A percentile compares a stretch with the other conserved stretches of the same genome.
phyloP scores from a whole-genome alignment of 1,140 invertebrate genomes.

The Caenorhabditis brenneri region DNA sequence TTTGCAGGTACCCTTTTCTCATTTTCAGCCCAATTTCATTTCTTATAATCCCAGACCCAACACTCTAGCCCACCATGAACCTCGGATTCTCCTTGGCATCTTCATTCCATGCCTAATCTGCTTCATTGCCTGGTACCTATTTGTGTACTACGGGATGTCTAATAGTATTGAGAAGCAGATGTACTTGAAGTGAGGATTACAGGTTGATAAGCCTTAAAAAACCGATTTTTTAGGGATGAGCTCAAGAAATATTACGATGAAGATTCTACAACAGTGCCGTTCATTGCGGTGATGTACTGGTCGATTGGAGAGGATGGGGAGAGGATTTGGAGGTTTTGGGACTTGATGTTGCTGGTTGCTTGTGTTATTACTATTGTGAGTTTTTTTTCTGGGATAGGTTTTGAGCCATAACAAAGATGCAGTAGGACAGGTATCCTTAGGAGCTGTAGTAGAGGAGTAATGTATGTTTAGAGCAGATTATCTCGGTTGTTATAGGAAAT shows the following conservation, averaged over 20 bases:
- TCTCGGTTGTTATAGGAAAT: too few relatives aligned
- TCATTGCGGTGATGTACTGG: neutral
- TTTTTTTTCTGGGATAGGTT: too few relatives aligned
- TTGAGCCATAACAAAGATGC: too few relatives aligned
- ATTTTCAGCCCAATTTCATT: neutral
- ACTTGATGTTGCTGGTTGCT: neutral
- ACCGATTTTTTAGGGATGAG: neutral
- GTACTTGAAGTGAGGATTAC: neutral
- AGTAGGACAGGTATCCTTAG: too few relatives aligned
- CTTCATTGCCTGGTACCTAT: neutral
- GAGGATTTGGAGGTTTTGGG: constrained; percentile 20
- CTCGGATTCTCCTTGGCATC: neutral
- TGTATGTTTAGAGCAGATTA: too few relatives aligned
- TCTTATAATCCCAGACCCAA: neutral
- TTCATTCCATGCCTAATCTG: constrained; percentile 4
- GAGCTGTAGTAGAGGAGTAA: too few relatives aligned
- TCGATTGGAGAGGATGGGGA: neutral
- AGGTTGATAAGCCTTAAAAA: neutral
- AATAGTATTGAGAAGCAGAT: constrained; percentile 11
- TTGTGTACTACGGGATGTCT: neutral
- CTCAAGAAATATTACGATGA: neutral
- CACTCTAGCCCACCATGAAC: neutral
- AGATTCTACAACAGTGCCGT: neutral
- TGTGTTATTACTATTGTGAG: constrained; percentile 13
- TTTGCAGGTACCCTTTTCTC: neutral